Percentiles rank a stretch among this genome's conserved stretches.
phyloP scores from a whole-genome alignment of 2,888 invertebrate species.

The Sussaba pulchella region DNA sequence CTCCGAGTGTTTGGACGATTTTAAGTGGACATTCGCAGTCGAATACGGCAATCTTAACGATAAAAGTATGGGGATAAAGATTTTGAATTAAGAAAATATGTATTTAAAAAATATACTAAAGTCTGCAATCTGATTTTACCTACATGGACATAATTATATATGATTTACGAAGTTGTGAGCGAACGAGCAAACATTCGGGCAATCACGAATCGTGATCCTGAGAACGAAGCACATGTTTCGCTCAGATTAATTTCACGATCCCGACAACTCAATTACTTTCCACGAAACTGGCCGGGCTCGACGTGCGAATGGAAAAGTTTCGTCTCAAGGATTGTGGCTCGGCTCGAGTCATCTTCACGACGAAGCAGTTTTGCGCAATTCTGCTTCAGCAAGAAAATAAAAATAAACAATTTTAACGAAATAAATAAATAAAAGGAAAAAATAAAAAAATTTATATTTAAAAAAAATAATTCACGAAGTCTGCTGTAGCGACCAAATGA shows the following conservation, averaged over 20 bases:
- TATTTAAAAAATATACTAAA: background rate
- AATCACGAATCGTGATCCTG: slow-evolving; percentile 65
- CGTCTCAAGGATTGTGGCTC: slow-evolving; percentile 53
- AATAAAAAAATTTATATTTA: no score
- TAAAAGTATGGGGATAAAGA: slow-evolving; percentile 10
- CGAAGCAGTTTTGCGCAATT: slow-evolving; percentile 20
- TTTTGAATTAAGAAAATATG: background rate
- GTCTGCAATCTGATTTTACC: slow-evolving; percentile 1
- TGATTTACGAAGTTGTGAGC: slow-evolving; percentile 21
- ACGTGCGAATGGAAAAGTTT: slow-evolving; percentile 54
- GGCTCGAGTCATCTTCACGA: slow-evolving; percentile 36
- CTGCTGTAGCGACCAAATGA: no score
- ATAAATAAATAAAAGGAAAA: no score
- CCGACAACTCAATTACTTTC: background rate
- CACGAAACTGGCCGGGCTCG: slow-evolving; percentile 5
- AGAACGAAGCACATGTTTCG: slow-evolving; percentile 70
- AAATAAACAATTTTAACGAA: no score
- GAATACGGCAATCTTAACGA: no score
- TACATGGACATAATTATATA: background rate
- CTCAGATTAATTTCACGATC: slow-evolving; percentile 68
- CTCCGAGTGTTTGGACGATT: slow-evolving; percentile 26
- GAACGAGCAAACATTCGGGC: slow-evolving; percentile 34
- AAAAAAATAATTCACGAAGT: no score
- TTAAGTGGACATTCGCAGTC: slow-evolving; percentile 27
- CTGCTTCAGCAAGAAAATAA: no score